These are phyloP conservation scores for Junonia oenone DNA, from an alignment of 2,888 invertebrate genomes.

Conservation along the genomic window DNA sequence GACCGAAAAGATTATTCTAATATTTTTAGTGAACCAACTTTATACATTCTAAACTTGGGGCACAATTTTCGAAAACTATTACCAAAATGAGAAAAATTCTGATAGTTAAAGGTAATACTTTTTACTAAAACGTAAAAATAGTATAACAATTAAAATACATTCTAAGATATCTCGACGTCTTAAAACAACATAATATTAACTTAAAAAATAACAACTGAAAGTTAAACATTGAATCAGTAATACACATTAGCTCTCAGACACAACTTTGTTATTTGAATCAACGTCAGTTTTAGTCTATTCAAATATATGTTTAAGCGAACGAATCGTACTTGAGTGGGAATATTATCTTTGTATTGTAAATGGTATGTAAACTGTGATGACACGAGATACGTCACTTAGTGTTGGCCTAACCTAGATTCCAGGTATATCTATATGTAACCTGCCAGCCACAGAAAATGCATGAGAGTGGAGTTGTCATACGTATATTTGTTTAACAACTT, in stretches of 20 bases:
- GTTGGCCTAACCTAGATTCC: slow-evolving; percentile 24
- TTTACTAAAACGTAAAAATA: too few species aligned
- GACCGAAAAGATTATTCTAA: not conserved
- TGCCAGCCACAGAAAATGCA: slow-evolving; percentile 18
- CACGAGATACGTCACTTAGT: slow-evolving; percentile 17
- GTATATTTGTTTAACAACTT: not conserved
- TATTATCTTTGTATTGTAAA: slow-evolving; percentile 8
- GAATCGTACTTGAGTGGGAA: not conserved
- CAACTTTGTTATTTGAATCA: not conserved
- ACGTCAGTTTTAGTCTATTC: not conserved
- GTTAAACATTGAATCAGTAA: too few species aligned
- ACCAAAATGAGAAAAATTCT: too few species aligned
- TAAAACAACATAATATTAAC: too few species aligned
- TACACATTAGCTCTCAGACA: too few species aligned
- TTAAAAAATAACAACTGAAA: too few species aligned
- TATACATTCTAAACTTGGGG: too few species aligned
- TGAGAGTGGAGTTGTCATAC: slow-evolving; percentile 5
- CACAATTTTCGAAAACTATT: too few species aligned
- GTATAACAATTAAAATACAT: too few species aligned
- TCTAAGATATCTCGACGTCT: too few species aligned
- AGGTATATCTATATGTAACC: slow-evolving; percentile 11
- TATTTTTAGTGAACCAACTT: too few species aligned
- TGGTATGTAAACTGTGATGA: slow-evolving; percentile 13
- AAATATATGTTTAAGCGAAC: not conserved
- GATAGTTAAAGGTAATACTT: too few species aligned